These are phyloP conservation scores for Arothron firmamentum DNA, from an alignment of 2,113 vertebrate species.

Conservation along the genomic window DNA sequence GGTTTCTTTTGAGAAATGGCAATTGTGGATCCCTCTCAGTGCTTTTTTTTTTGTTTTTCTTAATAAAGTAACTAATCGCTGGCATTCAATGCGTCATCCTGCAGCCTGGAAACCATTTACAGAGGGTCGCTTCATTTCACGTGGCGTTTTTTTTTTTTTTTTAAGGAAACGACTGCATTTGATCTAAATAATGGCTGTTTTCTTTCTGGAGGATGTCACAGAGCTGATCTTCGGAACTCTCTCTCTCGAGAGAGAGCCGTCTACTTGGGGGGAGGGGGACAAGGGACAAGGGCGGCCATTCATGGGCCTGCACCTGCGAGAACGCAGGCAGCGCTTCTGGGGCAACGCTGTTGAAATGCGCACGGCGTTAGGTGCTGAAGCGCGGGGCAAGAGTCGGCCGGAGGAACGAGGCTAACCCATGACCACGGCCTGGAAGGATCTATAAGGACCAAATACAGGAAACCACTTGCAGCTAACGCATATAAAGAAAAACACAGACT, in stretches of 20 bases:
- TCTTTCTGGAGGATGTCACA: slow-evolving; percentile 61
- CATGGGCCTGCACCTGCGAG: slow-evolving; percentile 73
- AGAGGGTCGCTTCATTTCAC: slow-evolving; percentile 33
- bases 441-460: slow-evolving; percentile 19
- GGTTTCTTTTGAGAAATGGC: slow-evolving; percentile 22
- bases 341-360: slow-evolving; percentile 62
- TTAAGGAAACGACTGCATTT: slow-evolving; percentile 59
- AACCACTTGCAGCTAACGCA: slow-evolving; percentile 25
- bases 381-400: neutral
- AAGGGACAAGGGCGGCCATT: slow-evolving; percentile 74
- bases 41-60: slow-evolving; percentile 11
- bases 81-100: slow-evolving; percentile 62
- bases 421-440: slow-evolving; percentile 30
- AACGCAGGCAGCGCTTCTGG: slow-evolving; percentile 44
- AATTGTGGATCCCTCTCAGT: slow-evolving; percentile 39
- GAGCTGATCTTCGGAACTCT: slow-evolving; percentile 59
- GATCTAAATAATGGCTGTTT: slow-evolving; percentile 67
- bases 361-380: slow-evolving; percentile 28
- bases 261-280: slow-evolving; percentile 30
- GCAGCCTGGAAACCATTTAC: slow-evolving; percentile 55
- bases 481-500: slow-evolving; percentile 48
- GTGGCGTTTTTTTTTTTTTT: slow-evolving; percentile 25
- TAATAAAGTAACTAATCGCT: slow-evolving; percentile 45
- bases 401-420: slow-evolving; percentile 22
- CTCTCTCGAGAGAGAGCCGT: slow-evolving; percentile 47